A percentile compares a stretch with the other conserved stretches of the same genome.
phyloP scores from a whole-genome alignment of 2,113 vertebrate species.

The Empidonax traillii region DNA sequence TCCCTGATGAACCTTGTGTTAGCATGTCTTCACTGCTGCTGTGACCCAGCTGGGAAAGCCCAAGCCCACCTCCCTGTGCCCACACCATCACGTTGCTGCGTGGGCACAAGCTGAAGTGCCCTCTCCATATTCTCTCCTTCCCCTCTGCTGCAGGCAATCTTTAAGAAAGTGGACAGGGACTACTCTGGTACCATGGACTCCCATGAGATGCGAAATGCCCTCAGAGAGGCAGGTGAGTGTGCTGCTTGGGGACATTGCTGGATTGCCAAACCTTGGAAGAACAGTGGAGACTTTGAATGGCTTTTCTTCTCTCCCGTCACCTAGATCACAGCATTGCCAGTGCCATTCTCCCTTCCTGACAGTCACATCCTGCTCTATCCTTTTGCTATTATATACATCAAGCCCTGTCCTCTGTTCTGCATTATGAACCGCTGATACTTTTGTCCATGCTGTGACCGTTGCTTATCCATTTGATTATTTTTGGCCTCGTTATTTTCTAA shows the following conservation, averaged over 20 bases:
- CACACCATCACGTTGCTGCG: accelerated
- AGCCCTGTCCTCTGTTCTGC: not conserved
- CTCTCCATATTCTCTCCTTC: not conserved
- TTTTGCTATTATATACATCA: not conserved
- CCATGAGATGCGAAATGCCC: constrained; percentile 76
- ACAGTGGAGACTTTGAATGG: not conserved
- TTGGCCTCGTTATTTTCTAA: constrained; percentile 21
- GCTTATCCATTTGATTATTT: constrained; percentile 7
- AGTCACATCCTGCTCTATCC: not conserved
- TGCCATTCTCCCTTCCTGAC: not conserved
- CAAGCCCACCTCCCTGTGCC: not conserved
- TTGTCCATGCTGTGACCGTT: not conserved
- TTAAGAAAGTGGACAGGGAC: constrained; percentile 70
- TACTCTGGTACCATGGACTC: constrained; percentile 73
- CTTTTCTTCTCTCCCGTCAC: not conserved
- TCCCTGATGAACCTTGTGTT: not conserved
- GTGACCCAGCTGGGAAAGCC: not conserved
- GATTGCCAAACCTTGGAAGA: accelerated
- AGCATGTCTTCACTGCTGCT: not conserved
- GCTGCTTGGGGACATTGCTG: accelerated
- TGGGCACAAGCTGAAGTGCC: accelerated
- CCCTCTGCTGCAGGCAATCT: constrained; percentile 71
- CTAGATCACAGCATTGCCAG: not conserved
- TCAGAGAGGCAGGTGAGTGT: constrained; percentile 74
- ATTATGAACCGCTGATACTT: not conserved